Evolutionary conservation across 1,140 invertebrate species (phyloP).

Genomic region (Dinothrombium tinctorium): DNA sequence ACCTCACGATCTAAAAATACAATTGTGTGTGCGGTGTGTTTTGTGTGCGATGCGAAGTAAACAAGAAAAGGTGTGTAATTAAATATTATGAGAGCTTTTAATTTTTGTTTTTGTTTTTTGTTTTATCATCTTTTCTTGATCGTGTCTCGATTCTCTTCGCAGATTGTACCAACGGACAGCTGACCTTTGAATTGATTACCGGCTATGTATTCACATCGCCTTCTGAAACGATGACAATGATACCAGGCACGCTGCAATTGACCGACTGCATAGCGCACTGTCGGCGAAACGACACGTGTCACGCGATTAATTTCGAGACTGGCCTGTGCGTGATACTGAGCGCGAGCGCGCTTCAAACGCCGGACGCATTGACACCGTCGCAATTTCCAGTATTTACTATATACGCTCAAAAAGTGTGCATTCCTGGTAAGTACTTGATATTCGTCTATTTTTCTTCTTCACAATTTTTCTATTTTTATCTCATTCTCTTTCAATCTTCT

Average conservation of each 20-base stretch:
- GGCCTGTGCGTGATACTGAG: conserved; percentile 77
- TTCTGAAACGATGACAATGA: conserved; percentile 48
- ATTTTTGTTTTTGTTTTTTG: background rate
- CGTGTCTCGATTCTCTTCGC: background rate
- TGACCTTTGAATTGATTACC: conserved; percentile 58
- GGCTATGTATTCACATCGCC: conserved; percentile 77
- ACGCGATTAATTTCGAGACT: conserved; percentile 81
- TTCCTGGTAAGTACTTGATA: conserved; percentile 23
- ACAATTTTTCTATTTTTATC: too few species aligned
- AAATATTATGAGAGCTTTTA: too few species aligned
- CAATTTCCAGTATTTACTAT: conserved; percentile 90
- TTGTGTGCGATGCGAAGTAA: too few species aligned
- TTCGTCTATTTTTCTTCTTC: too few species aligned
- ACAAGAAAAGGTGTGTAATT: too few species aligned
- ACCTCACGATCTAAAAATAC: too few species aligned
- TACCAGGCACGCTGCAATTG: conserved; percentile 69
- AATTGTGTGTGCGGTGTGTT: too few species aligned
- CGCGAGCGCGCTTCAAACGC: conserved; percentile 57
- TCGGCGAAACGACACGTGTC: conserved; percentile 62
- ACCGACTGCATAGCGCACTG: conserved; percentile 77
- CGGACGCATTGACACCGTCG: conserved; percentile 59
- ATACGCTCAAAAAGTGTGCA: conserved; percentile 76
- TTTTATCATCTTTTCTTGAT: background rate
- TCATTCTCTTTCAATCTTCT: too few species aligned
- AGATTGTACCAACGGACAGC: conserved; percentile 2